These are phyloP conservation scores for Batillaria attramentaria DNA, from an alignment of 1,140 invertebrate genomes.

Conservation along the genomic window DNA sequence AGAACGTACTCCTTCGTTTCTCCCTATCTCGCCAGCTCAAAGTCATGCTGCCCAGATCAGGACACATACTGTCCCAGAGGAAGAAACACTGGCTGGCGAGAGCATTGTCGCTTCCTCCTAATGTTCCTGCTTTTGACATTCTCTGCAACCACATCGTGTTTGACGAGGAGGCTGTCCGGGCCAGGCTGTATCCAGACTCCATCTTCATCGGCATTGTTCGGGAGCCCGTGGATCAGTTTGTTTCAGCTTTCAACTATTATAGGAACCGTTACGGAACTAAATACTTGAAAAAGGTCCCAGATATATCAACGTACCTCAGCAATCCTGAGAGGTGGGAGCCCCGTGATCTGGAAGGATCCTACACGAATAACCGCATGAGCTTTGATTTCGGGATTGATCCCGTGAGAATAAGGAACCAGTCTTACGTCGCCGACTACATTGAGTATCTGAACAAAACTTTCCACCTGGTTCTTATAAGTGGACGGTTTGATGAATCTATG, in stretches of 20 bases:
- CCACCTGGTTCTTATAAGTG: slow-evolving; percentile 73
- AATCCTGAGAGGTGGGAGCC: slow-evolving; percentile 44
- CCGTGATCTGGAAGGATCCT: slow-evolving; percentile 17
- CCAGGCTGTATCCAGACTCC: slow-evolving; percentile 42
- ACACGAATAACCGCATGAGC: slow-evolving; percentile 54
- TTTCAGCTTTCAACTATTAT: slow-evolving; percentile 47
- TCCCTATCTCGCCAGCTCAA: slow-evolving; percentile 73
- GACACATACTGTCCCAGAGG: slow-evolving; percentile 43
- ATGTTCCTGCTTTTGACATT: slow-evolving; percentile 43
- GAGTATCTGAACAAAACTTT: slow-evolving; percentile 66
- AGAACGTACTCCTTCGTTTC: slow-evolving; percentile 73
- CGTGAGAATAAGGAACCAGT: not conserved
- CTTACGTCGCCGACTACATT: slow-evolving; percentile 19
- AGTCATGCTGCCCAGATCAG: slow-evolving; percentile 68
- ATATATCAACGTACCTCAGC: slow-evolving; percentile 37
- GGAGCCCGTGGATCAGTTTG: slow-evolving; percentile 46
- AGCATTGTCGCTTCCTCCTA: slow-evolving; percentile 26
- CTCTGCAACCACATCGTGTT: slow-evolving; percentile 53
- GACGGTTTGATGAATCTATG: slow-evolving; percentile 74
- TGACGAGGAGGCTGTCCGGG: slow-evolving; percentile 31
- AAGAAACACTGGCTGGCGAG: slow-evolving; percentile 2
- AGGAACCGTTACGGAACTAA: no score
- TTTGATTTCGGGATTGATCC: slow-evolving; percentile 52
- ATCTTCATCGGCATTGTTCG: slow-evolving; percentile 47
- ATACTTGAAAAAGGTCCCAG: no score